Evolutionary conservation across 2,113 vertebrate genomes (phyloP), one percentile per base, ranked within the genome.

Genomic region (Sorex araneus): DNA sequence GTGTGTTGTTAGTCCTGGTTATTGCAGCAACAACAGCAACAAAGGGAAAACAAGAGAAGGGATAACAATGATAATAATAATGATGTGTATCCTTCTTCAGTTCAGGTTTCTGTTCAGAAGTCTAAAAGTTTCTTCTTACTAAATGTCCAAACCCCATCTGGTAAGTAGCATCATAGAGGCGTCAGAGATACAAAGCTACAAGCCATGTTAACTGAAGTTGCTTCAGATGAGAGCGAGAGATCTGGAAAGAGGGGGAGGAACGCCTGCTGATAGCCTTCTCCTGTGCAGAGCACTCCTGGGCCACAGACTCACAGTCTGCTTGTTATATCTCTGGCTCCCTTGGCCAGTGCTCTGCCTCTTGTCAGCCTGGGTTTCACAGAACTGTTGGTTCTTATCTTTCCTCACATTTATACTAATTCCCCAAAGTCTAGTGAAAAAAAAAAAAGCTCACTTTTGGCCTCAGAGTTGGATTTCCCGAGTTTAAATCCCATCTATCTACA

Each of bases 311-410:
- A 5, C 27, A n/a, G 57, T 19, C 70, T 75, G 7, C 63, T 16
- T 0, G 16, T 5, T 2, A 3, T 2, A 10, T 36, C 30, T 30
- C 57, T 63, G 23, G 2, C 32, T 36, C 4, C 34, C 12, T 36
- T 15, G 10, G 15, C 32, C 32, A n/a, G 45, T 16, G 34, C 3
- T 27, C 23, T 78, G 28, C 12, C 8, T 60, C 47, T 63, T 60
- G 23, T 4, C 4, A 11, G 1, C 57, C 8, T 36, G 63, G 23
- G 69, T 32, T 13, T 63, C 47, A 50, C n/a, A 27, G n/a, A 16
- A 1, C 34, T 30, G 3, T 25, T 2, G 8, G 25, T 1, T 15
- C 69, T 30, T 0, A 32, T 18, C 27, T 81, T 27, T 36, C 66
- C 25, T 82, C 40, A 16, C 10, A 43, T 47, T 60, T 45, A 45